Evolutionary conservation across 2,797 vertebrate genomes (phyloP), one percentile per base, ranked within the genome.

Genomic region (Phoeniculus purpureus): DNA sequence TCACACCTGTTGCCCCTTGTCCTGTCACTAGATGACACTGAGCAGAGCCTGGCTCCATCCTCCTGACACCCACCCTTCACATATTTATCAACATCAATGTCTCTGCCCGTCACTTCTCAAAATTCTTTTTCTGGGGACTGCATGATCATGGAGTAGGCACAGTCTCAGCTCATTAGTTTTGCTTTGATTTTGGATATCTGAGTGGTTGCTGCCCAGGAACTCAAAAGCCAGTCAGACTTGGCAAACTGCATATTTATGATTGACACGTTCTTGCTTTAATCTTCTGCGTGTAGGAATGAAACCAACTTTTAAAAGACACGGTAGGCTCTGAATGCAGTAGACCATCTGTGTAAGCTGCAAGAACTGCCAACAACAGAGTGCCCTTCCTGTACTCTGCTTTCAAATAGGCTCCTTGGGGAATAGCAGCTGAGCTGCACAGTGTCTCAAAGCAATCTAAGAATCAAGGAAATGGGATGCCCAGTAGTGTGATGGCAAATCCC

Each of bases 261-360:
- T 94, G 94, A 94, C 94, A 85, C 7, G 90, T 88, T 79, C 78
- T 91, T 52, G 26, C 91, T 96, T 92, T 91, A 94, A 95, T 95
- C 88, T 95, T 90, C 68, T 55, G 26, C 29, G 45, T 68, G 64
- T 68, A 95, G 78, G 27, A 92, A 92, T 59, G 61, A 93, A 91
- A 90, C 31, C 87, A 91, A 86, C 64, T 76, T 92, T 94, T 84
- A 81, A 93, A 90, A 94, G 78, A 84, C 21, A 10, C 75, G 45
- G 51, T 90, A 66, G 90, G 64, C 43, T 94, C 80, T 61, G 71
- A 89, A 71, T 0, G 23, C 56, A 67, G 71, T 81, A 88, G 87
- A 92, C 92, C 93, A 95, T 95, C 92, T 96, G 95, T 89, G 85
- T 81, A 71, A 93, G 67, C 50, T 58, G 79, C 8, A 4, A 93